Evolutionary conservation across 1,140 invertebrate species (phyloP).

Genomic region (Leucophenga varia): DNA sequence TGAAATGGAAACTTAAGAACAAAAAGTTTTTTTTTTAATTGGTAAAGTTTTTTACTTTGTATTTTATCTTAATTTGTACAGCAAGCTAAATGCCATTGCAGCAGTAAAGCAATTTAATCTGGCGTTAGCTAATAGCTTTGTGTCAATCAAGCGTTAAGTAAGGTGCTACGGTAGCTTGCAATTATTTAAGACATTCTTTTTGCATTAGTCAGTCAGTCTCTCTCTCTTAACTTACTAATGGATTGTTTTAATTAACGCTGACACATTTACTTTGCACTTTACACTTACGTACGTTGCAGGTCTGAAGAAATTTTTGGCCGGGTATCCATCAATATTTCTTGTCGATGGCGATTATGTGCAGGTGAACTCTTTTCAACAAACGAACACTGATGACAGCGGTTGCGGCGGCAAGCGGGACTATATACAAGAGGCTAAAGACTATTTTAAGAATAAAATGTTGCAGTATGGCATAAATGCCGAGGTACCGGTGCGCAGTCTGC

Average conservation of each 20-base stretch:
- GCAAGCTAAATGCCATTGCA: no score
- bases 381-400: conserved; percentile 58
- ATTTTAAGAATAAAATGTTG: conserved; percentile 87
- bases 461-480: conserved; percentile 88
- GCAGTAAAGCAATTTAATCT: no score
- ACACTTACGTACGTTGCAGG: conserved; percentile 53
- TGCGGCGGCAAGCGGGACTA: conserved; percentile 76
- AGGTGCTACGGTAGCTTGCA: no score
- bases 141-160: no score
- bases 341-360: conserved; percentile 91
- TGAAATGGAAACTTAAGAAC: no score
- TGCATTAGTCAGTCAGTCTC: no score
- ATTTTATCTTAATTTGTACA: no score
- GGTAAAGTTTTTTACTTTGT: no score
- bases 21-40: no score
- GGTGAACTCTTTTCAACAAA: conserved; percentile 74
- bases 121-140: no score
- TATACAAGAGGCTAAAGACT: conserved; percentile 89
- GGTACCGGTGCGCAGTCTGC: conserved; percentile 88
- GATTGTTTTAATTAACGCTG: conserved; percentile 31
- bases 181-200: no score
- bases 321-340: conserved; percentile 89
- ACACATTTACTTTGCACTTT: conserved; percentile 31
- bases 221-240: conserved; percentile 24
- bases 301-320: conserved; percentile 85